Evolutionary conservation across 2,113 vertebrate genomes (phyloP).

Genomic region (Thinocorus orbignyianus): DNA sequence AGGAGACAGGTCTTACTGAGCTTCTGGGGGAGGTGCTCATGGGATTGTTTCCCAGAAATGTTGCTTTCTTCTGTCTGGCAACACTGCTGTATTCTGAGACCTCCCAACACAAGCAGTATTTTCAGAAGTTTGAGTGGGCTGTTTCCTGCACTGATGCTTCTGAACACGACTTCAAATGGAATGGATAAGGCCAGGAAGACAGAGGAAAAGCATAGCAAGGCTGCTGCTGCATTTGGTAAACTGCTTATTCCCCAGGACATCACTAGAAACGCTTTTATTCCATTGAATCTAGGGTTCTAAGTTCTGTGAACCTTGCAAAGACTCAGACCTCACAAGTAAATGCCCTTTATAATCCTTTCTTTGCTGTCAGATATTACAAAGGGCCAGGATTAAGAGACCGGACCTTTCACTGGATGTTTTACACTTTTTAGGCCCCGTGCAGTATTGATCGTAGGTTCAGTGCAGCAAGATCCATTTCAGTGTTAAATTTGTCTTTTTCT

Average conservation of each 20-base stretch:
- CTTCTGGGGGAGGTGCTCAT: background rate
- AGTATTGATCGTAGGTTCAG: background rate
- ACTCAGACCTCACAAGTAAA: background rate
- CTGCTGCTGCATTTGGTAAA: background rate
- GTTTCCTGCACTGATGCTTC: background rate
- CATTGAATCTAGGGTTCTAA: background rate
- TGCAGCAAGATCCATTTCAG: background rate
- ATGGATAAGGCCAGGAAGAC: background rate
- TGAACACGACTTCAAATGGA: background rate
- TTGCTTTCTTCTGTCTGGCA: background rate
- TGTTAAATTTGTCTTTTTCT: background rate
- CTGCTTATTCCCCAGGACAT: background rate
- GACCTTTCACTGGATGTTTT: background rate
- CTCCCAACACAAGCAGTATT: background rate
- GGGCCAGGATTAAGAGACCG: background rate
- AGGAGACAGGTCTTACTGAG: background rate
- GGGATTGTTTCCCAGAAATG: background rate
- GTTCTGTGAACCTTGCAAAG: background rate
- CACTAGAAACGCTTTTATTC: background rate
- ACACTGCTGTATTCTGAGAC: background rate
- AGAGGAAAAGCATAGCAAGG: background rate
- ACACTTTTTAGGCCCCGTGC: background rate
- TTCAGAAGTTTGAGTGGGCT: background rate
- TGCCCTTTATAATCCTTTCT: background rate
- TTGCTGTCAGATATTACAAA: background rate